These are phyloP conservation scores for Cirrhinus mrigala DNA, from an alignment of 2,797 vertebrate genomes.

Conservation along the genomic window DNA sequence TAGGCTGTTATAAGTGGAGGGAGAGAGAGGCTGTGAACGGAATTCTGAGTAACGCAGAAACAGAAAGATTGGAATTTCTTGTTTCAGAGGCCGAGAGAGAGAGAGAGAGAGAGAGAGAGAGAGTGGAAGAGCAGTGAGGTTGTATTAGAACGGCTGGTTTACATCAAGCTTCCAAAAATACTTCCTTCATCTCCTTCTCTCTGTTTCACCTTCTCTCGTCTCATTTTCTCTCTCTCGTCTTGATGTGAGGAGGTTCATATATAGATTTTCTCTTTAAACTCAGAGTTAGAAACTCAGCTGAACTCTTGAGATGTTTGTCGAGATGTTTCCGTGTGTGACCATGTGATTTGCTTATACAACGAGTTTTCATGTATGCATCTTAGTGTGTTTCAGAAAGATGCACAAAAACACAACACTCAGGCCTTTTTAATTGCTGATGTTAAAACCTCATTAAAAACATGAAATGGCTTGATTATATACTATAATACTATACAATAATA, in stretches of 20 bases:
- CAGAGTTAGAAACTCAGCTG: slow-evolving; percentile 73
- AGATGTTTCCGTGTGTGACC: slow-evolving; percentile 41
- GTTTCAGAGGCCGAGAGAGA: slow-evolving; percentile 68
- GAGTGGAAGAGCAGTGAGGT: slow-evolving; percentile 47
- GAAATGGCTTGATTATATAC: neutral
- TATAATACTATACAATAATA: no score
- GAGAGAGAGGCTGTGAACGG: slow-evolving; percentile 80
- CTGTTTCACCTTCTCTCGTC: slow-evolving; percentile 41
- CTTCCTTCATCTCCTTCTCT: slow-evolving; percentile 42
- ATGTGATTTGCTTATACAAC: slow-evolving; percentile 1
- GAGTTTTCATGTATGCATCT: neutral
- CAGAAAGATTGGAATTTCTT: slow-evolving; percentile 82
- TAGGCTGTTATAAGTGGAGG: slow-evolving; percentile 82
- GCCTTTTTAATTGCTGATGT: neutral
- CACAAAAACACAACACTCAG: neutral
- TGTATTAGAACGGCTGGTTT: slow-evolving; percentile 60
- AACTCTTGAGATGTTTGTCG: slow-evolving; percentile 78
- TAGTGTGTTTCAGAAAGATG: neutral
- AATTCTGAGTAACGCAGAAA: slow-evolving; percentile 80
- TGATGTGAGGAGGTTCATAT: slow-evolving; percentile 79
- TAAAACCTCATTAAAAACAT: neutral
- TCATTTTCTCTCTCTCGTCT: slow-evolving; percentile 64
- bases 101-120: neutral
- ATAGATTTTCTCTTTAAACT: slow-evolving; percentile 79
- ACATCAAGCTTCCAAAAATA: slow-evolving; percentile 63